These are phyloP conservation scores for Clarias platycephalus DNA, from an alignment of 2,797 vertebrate genomes.

Conservation along the genomic window DNA sequence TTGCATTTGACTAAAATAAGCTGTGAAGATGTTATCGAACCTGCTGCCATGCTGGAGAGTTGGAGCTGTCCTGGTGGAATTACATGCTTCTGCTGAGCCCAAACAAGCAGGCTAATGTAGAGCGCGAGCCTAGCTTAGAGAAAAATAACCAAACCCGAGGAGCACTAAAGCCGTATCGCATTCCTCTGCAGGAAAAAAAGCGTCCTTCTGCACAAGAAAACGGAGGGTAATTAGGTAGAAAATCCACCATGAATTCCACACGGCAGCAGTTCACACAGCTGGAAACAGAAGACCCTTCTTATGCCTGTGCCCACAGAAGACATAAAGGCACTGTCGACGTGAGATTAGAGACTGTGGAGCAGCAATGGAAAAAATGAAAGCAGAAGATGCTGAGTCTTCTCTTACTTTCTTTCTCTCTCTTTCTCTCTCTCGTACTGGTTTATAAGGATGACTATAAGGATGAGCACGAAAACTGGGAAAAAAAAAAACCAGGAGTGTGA, in stretches of 20 bases:
- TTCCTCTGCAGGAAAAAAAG: constrained; percentile 47
- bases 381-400: constrained; percentile 41
- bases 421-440: background rate
- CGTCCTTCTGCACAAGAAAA: constrained; percentile 50
- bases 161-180: constrained; percentile 53
- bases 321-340: constrained; percentile 49
- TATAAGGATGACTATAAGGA: background rate
- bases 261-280: constrained; percentile 54
- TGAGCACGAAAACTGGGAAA: background rate
- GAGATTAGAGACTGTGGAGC: constrained; percentile 36
- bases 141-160: constrained; percentile 52
- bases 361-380: constrained; percentile 48
- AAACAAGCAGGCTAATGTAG: constrained; percentile 52
- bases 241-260: constrained; percentile 65
- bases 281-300: constrained; percentile 62
- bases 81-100: constrained; percentile 48
- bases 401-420: constrained; percentile 19
- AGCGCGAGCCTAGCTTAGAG: constrained; percentile 54
- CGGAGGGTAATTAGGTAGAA: constrained; percentile 65
- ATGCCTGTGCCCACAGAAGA: constrained; percentile 49
- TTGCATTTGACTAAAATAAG: constrained; percentile 47
- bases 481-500: background rate
- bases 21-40: constrained; percentile 54
- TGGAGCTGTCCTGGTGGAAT: constrained; percentile 43
- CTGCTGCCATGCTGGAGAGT: constrained; percentile 15